Percentiles rank a stretch among this genome's conserved stretches.
These are phyloP conservation scores for Heliocidaris erythrogramma DNA, from an alignment of 35 echinoderm and acorn worm species.

Conservation along the genomic window DNA sequence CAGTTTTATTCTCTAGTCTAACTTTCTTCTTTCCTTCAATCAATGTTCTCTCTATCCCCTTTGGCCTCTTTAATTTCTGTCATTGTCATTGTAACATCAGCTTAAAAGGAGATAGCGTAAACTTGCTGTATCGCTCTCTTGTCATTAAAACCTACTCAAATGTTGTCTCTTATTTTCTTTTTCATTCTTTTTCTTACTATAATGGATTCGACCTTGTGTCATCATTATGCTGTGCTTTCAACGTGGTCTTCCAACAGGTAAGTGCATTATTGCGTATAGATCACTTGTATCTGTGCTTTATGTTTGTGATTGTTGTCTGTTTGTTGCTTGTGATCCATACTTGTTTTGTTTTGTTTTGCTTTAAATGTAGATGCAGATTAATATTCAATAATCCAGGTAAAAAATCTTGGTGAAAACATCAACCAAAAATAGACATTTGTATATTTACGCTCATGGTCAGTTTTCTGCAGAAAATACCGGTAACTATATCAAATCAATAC, in stretches of 20 bases:
- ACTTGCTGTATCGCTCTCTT: too few relatives aligned
- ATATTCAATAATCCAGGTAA: too few relatives aligned
- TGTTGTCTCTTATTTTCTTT: neutral
- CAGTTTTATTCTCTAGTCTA: neutral
- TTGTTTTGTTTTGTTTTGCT: too few relatives aligned
- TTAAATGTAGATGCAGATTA: too few relatives aligned
- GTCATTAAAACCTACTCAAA: neutral
- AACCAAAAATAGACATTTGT: too few relatives aligned
- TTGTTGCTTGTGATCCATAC: too few relatives aligned
- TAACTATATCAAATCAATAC: too few relatives aligned
- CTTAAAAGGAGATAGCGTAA: neutral
- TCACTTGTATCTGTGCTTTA: too few relatives aligned
- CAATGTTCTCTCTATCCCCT: neutral
- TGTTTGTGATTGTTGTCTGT: too few relatives aligned
- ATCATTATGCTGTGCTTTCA: neutral
- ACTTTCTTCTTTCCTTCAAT: neutral
- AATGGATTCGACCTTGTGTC: neutral
- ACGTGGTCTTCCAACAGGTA: neutral
- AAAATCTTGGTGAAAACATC: too few relatives aligned
- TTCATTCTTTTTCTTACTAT: neutral
- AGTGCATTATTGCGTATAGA: neutral
- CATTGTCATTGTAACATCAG: neutral
- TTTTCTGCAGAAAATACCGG: too few relatives aligned
- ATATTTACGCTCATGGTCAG: too few relatives aligned
- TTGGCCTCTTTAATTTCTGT: neutral